Base-by-base conservation (phyloP, 2,888 invertebrate genomes). In the Dermolepida albohirtum region DNA sequence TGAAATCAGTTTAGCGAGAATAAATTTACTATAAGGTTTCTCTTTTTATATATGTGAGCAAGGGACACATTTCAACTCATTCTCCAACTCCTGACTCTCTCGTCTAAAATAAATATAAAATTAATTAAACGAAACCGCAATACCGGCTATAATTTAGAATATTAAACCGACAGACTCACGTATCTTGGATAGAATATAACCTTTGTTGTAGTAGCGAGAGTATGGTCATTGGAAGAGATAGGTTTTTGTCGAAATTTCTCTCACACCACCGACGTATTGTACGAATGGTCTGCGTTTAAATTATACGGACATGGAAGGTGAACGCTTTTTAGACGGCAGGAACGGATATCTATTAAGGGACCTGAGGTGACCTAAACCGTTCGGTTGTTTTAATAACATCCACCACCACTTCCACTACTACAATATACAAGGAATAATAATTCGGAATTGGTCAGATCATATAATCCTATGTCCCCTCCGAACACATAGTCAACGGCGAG, bases 381-480 rank as follows among this genome's bases (percentile, higher is more conserved):
- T 47, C 49, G 74, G 76, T 73, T 76, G 77, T 79, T 78, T 78
- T 78, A 77, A 78, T 77, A 79, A 78, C 78, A 78, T 79, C 78
- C 65, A 70, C 55, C 57, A 51, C 54, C 40, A 40, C 40, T 16
- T 17, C 54, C 54, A 40, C 59, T 34, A 34, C 59, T 59, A 62
- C 47, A 47, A 62, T 47, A 62, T 71, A 78, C 77, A 75, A 77
- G 76, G 82, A 80, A 82, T 80, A 81, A 81, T 80, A 82, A 82
- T 82, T 80, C 59, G 79, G 79, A 77, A 78, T 78, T 77, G 79
- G 78, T 79, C 76, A 76, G 74, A 73, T 73, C 73, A 62, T 69
- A 70, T 78, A 77, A 79, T 77, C 77, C 78, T 73, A 34, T 39
- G 34, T 62, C 73, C 74, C 70, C 71, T 67, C 50, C 39, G 63